These are phyloP conservation scores for Hypomecis atomaria DNA, from an alignment of 2,888 invertebrate genomes.

Conservation along the genomic window DNA sequence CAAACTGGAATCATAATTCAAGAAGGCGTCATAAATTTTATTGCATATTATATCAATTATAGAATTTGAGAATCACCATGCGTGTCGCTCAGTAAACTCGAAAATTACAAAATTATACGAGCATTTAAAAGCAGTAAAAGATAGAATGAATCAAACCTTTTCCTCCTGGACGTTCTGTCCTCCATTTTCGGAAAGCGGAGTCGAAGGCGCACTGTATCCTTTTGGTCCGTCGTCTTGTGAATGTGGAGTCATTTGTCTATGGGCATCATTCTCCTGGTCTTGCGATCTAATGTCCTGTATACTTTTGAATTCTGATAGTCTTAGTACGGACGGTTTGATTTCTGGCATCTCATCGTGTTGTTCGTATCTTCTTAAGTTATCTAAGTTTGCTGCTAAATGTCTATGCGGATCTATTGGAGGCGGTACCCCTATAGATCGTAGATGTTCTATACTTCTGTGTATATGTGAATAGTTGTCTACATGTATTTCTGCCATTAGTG, in stretches of 20 bases:
- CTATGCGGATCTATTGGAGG: slow-evolving; percentile 78
- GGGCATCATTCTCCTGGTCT: slow-evolving; percentile 78
- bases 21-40: slow-evolving; percentile 13
- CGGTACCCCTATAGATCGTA: slow-evolving; percentile 85
- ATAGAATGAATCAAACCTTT: slow-evolving; percentile 66
- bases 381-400: slow-evolving; percentile 77
- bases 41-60: slow-evolving; percentile 18
- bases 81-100: not conserved
- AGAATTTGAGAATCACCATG: slow-evolving; percentile 2
- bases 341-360: slow-evolving; percentile 80
- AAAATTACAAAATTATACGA: not conserved
- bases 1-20: slow-evolving; percentile 18
- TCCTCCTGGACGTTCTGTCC: slow-evolving; percentile 79
- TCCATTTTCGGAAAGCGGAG: slow-evolving; percentile 80
- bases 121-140: slow-evolving; percentile 4
- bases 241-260: slow-evolving; percentile 73
- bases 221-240: slow-evolving; percentile 76
- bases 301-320: slow-evolving; percentile 79
- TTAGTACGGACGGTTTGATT: slow-evolving; percentile 80
- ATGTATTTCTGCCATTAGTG: slow-evolving; percentile 88
- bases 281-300: slow-evolving; percentile 77
- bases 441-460: slow-evolving; percentile 87
- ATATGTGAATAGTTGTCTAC: slow-evolving; percentile 87
- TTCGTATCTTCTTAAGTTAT: slow-evolving; percentile 79
- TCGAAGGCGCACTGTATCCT: slow-evolving; percentile 82